Evolutionary conservation across 2,888 invertebrate genomes (phyloP).

Genomic region (Fragum fragum): DNA sequence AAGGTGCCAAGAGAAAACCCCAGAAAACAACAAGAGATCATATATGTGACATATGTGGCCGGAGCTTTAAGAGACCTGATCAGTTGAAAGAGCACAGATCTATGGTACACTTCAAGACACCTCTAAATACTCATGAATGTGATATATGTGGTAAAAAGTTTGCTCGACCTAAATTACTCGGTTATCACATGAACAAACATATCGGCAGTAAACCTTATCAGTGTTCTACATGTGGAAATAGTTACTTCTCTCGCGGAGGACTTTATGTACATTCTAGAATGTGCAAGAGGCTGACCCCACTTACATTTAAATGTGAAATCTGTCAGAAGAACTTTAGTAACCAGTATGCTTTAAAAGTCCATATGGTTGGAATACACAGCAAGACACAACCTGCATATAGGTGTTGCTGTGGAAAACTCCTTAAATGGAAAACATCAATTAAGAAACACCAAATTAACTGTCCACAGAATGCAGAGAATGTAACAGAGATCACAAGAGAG

Average conservation of each 20-base stretch:
- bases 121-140: slow-evolving; percentile 9
- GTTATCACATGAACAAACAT: slow-evolving; percentile 27
- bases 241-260: slow-evolving; percentile 14
- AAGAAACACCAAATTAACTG: background rate
- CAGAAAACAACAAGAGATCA: slow-evolving; percentile 18
- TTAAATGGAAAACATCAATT: slow-evolving; percentile 16
- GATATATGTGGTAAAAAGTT: slow-evolving; percentile 26
- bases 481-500: background rate
- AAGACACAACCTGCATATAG: background rate
- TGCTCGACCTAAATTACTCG: slow-evolving; percentile 11
- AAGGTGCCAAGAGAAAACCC: slow-evolving; percentile 11
- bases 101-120: slow-evolving; percentile 24
- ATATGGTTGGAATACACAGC: slow-evolving; percentile 1
- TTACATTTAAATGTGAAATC: slow-evolving; percentile 7
- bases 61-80: slow-evolving; percentile 23
- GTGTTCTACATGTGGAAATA: slow-evolving; percentile 14
- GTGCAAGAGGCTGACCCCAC: slow-evolving; percentile 9
- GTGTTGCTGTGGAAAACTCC: slow-evolving; percentile 11
- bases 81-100: slow-evolving; percentile 28
- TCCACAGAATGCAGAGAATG: background rate
- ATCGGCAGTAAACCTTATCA: slow-evolving; percentile 13
- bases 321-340: slow-evolving; percentile 12
- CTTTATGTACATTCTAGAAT: slow-evolving; percentile 9
- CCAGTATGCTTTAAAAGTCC: slow-evolving; percentile 12
- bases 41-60: slow-evolving; percentile 29